Conservation (phyloP, 1,140 invertebrate genomes). For the Hyposmocoma kahamanoa region DNA sequence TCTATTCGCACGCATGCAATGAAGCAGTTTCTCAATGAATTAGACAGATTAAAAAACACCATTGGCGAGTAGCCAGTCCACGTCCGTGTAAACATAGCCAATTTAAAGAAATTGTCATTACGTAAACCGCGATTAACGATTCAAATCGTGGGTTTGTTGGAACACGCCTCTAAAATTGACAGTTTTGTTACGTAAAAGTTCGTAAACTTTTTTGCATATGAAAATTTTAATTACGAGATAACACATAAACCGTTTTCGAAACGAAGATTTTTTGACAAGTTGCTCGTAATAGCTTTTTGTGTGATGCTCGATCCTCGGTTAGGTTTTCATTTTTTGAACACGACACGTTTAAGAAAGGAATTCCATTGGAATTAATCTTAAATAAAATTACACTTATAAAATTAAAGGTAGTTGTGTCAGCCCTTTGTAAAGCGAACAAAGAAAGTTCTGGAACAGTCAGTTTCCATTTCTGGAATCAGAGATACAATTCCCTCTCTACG, state of each 20-base stretch:
- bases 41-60: conserved; percentile 64
- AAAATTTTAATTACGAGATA: too few relatives aligned
- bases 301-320: neutral
- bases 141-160: neutral
- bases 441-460: conserved; percentile 42
- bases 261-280: neutral
- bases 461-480: conserved; percentile 50
- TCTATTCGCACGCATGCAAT: conserved; percentile 55
- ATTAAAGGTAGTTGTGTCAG: conserved; percentile 13
- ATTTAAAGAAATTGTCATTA: conserved; percentile 63
- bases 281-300: neutral
- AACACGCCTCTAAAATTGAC: neutral
- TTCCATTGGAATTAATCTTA: too few relatives aligned
- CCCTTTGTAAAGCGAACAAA: conserved; percentile 24
- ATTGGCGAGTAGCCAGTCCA: conserved; percentile 57
- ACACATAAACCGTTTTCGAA: neutral
- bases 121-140: conserved; percentile 33
- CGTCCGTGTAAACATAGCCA: conserved; percentile 60
- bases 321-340: too few relatives aligned
- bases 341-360: too few relatives aligned
- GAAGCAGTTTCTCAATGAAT: conserved; percentile 63
- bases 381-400: too few relatives aligned
- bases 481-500: conserved; percentile 38
- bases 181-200: neutral
- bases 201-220: too few relatives aligned